Evolutionary conservation across 2,797 vertebrate genomes (phyloP).

Genomic region (Euphonia xanthogaster): DNA sequence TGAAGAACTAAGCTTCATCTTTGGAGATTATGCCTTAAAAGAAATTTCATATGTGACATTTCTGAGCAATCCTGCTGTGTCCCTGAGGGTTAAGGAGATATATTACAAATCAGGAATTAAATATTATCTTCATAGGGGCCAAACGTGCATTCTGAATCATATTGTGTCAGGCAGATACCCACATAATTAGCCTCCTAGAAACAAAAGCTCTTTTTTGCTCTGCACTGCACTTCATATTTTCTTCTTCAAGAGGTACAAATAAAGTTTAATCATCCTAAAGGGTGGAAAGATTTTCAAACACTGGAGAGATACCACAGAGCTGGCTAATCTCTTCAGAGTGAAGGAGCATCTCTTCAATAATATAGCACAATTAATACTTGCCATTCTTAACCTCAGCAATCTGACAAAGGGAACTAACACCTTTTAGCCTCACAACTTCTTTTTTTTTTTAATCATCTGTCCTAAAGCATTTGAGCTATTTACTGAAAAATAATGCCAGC

Average conservation of each 20-base stretch:
- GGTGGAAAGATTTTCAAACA: not conserved
- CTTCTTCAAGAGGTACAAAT: not conserved
- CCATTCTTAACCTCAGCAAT: not conserved
- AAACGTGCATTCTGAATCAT: not conserved
- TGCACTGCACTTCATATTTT: not conserved
- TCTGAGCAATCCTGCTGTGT: not conserved
- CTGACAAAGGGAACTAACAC: not conserved
- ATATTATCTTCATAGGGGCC: not conserved
- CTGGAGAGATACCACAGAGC: not conserved
- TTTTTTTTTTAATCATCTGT: not conserved
- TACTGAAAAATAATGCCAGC: not conserved
- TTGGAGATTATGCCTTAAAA: not conserved
- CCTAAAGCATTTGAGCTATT: not conserved
- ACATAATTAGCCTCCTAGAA: not conserved
- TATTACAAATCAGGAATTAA: not conserved
- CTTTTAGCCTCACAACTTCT: not conserved
- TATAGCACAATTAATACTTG: not conserved
- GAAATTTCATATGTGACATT: not conserved
- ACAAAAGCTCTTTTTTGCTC: not conserved
- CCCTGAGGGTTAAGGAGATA: not conserved
- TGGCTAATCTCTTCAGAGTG: not conserved
- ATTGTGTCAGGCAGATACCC: not conserved
- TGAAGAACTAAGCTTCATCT: not conserved
- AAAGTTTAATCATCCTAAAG: not conserved
- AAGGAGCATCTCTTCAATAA: not conserved